A percentile compares a stretch with the other conserved stretches of the same genome.
Evolutionary conservation across 1,140 invertebrate genomes (phyloP).

Genomic region (Drosophila kurseongensis): DNA sequence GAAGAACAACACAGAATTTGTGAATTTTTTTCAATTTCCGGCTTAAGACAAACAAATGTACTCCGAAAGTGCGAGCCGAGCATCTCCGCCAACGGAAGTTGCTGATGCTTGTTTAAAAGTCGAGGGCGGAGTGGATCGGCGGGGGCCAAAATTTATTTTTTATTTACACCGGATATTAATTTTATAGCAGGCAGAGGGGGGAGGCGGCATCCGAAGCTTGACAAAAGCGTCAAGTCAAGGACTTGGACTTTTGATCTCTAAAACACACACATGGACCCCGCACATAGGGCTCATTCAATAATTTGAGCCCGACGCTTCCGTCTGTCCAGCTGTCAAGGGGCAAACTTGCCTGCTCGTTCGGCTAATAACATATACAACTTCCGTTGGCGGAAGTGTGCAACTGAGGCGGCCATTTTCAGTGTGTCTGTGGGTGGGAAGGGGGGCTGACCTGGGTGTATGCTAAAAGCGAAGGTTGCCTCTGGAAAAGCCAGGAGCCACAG

Average conservation of each 20-base stretch:
- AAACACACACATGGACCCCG: conserved; percentile 14
- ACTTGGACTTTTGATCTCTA: conserved; percentile 71
- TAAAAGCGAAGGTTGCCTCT: conserved; percentile 42
- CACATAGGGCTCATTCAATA: conserved; percentile 55
- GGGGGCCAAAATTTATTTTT: conserved; percentile 60
- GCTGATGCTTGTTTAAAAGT: conserved; percentile 72
- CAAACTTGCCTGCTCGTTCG: conserved; percentile 62
- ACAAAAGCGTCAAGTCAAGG: conserved; percentile 61
- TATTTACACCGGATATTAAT: conserved; percentile 83
- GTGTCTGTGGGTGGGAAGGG: not conserved
- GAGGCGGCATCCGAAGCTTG: conserved; percentile 52
- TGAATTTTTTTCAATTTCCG: conserved; percentile 78
- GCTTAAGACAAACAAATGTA: conserved; percentile 83
- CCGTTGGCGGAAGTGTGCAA: conserved; percentile 75
- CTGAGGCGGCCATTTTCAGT: conserved; percentile 70
- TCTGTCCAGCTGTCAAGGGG: conserved; percentile 67
- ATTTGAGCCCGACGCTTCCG: conserved; percentile 71
- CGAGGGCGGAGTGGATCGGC: conserved; percentile 13
- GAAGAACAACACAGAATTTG: conserved; percentile 58
- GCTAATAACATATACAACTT: conserved; percentile 80
- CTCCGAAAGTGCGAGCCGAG: conserved; percentile 48
- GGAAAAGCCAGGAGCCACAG: conserved; percentile 15
- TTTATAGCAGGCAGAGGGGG: conserved; percentile 65
- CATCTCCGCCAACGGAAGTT: conserved; percentile 64
- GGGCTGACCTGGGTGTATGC: conserved; percentile 43